Percentiles rank a stretch among this genome's conserved stretches.
Conservation (phyloP, 1,140 invertebrate genomes). For the Penaeus vannamei region DNA sequence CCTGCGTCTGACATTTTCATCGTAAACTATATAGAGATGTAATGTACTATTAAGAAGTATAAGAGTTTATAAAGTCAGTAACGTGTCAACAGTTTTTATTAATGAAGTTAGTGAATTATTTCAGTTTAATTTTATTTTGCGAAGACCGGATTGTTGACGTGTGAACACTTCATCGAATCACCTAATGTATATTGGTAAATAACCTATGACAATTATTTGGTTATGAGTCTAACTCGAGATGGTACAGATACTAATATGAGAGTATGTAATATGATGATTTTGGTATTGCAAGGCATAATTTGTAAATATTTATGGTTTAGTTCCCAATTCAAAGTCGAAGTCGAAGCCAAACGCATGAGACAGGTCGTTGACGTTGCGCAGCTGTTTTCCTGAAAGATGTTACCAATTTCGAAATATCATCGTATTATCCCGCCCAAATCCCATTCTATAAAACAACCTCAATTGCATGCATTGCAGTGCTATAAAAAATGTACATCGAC, state of each 20-base stretch:
- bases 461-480: too few relatives aligned
- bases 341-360: background rate
- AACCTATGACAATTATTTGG: background rate
- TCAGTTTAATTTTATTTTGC: background rate
- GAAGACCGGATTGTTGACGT: conserved; percentile 44
- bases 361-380: conserved; percentile 44
- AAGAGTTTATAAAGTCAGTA: too few relatives aligned
- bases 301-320: background rate
- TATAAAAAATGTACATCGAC: background rate
- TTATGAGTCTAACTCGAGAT: background rate
- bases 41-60: too few relatives aligned
- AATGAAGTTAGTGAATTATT: background rate
- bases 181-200: background rate
- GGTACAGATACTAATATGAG: too few relatives aligned
- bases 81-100: background rate
- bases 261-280: background rate
- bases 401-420: background rate
- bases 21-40: too few relatives aligned
- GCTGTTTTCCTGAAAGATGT: conserved; percentile 27
- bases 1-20: too few relatives aligned
- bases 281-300: background rate
- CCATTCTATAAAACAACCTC: too few relatives aligned
- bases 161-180: conserved; percentile 22
- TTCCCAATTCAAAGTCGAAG: background rate
- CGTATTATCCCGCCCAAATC: background rate